Evolutionary conservation across 1,140 invertebrate species (phyloP).

Genomic region (Dinoponera quadriceps): DNA sequence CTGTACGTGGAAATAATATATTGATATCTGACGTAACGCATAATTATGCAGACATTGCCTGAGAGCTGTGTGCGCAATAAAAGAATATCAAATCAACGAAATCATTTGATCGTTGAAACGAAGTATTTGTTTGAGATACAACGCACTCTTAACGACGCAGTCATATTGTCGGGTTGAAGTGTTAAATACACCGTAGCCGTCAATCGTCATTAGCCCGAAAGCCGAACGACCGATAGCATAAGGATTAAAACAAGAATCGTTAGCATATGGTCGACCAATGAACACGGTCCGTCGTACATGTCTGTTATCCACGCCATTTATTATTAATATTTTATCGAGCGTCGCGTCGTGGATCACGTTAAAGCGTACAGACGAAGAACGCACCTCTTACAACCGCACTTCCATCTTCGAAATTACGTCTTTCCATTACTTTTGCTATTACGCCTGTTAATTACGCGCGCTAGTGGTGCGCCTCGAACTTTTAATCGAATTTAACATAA

Average conservation of each 20-base stretch:
- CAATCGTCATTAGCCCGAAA: slow-evolving; percentile 11
- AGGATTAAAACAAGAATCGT: slow-evolving; percentile 39
- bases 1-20: too few relatives aligned
- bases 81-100: slow-evolving; percentile 3
- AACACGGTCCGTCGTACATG: neutral
- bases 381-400: neutral
- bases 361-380: slow-evolving; percentile 37
- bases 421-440: slow-evolving; percentile 11
- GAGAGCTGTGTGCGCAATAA: neutral
- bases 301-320: slow-evolving; percentile 16
- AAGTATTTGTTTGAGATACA: slow-evolving; percentile 5
- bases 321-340: slow-evolving; percentile 35
- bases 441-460: neutral
- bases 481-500: slow-evolving; percentile 4
- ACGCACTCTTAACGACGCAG: slow-evolving; percentile 17
- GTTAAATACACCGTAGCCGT: slow-evolving; percentile 13
- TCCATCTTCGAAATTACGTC: slow-evolving; percentile 11
- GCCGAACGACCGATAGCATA: slow-evolving; percentile 20
- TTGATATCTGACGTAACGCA: too few relatives aligned
- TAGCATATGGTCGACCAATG: slow-evolving; percentile 37
- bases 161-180: slow-evolving; percentile 19
- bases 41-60: neutral
- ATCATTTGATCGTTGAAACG: slow-evolving; percentile 30
- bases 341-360: slow-evolving; percentile 3
- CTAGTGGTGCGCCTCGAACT: neutral